Percentiles rank a stretch among this genome's conserved stretches.
phyloP scores from a whole-genome alignment of 2,888 invertebrate genomes.

The Athalia rosae region DNA sequence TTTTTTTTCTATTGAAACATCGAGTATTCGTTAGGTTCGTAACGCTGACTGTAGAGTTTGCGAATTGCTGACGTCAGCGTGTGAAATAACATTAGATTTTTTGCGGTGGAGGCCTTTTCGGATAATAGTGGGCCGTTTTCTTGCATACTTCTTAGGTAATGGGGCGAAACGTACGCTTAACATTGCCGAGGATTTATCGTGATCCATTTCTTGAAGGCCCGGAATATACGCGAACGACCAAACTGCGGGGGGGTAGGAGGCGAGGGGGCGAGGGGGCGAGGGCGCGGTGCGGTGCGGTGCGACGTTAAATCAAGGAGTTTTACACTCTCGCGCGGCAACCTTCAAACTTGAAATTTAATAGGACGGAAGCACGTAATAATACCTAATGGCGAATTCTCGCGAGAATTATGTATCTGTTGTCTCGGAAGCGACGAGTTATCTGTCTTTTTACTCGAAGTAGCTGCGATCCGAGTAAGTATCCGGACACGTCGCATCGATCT shows the following conservation, averaged over 20 bases:
- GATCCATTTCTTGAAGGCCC: slow-evolving; percentile 20
- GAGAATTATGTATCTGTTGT: background rate
- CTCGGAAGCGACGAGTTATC: background rate
- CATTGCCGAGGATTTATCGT: slow-evolving; percentile 30
- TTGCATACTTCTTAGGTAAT: slow-evolving; percentile 42
- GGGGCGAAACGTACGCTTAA: slow-evolving; percentile 35
- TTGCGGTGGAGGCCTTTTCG: slow-evolving; percentile 19
- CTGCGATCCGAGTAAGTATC: background rate
- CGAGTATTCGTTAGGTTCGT: slow-evolving; percentile 7
- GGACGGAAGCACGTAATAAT: slow-evolving; percentile 24
- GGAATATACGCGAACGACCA: background rate
- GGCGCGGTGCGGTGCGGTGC: slow-evolving; percentile 4
- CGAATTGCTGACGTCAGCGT: slow-evolving; percentile 20
- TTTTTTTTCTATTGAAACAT: background rate
- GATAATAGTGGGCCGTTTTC: slow-evolving; percentile 35
- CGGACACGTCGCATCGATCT: background rate
- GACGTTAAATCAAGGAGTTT: slow-evolving; percentile 28
- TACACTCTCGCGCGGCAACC: background rate
- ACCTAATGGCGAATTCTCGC: slow-evolving; percentile 1
- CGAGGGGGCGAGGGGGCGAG: too few species aligned
- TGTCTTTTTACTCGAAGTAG: background rate
- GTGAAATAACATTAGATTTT: background rate
- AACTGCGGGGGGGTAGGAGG: background rate
- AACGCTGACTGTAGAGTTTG: slow-evolving; percentile 10
- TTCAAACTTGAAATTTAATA: slow-evolving; percentile 30